These are phyloP conservation scores for Chiridota heheva DNA, from an alignment of 35 echinoderm and acorn worm genomes.

Conservation along the genomic window DNA sequence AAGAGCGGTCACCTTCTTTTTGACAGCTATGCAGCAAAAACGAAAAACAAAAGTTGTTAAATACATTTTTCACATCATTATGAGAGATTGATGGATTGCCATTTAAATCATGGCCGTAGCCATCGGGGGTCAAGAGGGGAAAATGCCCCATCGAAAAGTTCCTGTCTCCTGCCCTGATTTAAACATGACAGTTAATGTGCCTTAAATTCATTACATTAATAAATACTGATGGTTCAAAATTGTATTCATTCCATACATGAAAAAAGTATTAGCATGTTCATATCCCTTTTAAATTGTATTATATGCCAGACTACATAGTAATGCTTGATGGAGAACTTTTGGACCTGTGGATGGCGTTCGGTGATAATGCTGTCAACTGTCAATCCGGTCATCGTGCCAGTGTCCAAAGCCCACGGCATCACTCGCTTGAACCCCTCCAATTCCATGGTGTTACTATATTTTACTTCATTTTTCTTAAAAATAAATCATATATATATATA, in stretches of 20 bases:
- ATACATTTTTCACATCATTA: too few species aligned
- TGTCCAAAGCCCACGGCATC: too few species aligned
- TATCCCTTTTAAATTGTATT: not conserved
- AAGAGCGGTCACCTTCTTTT: constrained; percentile 55
- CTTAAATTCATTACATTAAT: too few species aligned
- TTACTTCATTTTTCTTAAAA: constrained; percentile 48
- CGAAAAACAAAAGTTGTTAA: not conserved
- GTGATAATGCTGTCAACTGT: constrained; percentile 23
- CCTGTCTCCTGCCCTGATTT: too few species aligned
- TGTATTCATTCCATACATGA: not conserved
- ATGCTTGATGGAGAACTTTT: constrained; percentile 28
- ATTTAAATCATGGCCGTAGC: not conserved
- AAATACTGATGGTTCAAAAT: not conserved
- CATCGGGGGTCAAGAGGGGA: not conserved
- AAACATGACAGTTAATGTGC: too few species aligned
- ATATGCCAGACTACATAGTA: constrained; percentile 40
- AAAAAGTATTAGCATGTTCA: not conserved
- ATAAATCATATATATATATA: not conserved
- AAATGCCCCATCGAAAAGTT: not conserved
- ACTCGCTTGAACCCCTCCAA: constrained; percentile 53
- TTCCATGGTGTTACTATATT: constrained; percentile 35
- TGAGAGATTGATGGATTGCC: too few species aligned
- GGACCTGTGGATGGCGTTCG: constrained; percentile 41
- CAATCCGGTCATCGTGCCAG: too few species aligned
- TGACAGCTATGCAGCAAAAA: constrained; percentile 24